Base-by-base conservation (phyloP, 2,888 invertebrate genomes). In the Anodontia alba region DNA sequence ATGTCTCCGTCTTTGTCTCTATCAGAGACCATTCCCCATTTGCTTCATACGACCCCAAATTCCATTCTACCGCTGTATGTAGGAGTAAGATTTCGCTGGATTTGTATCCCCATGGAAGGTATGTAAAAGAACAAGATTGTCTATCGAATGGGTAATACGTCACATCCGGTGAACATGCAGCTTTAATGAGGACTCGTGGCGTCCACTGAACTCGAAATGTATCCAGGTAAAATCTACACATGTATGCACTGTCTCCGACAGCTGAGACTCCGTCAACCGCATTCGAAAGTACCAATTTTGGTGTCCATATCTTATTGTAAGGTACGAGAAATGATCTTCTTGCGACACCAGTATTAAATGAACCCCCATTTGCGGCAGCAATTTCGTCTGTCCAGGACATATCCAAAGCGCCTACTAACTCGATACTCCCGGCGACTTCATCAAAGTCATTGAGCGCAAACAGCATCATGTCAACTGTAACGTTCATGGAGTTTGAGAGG, bases 91-190 rank as follows among this genome's bases (percentile, higher is more conserved):
- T 33, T 20, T 62, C 62, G 33, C 23, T 17, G 7, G 8, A 10
- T 1, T 62, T 43, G 51, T 74, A 54, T 12, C 69, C 77, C 84
- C 79, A 84, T 3, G 78, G 23, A 10, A 72, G 42, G 43, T 79
- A 79, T 5, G 73, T 54, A 57, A 84, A 80, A 2, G 26, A 36
- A 43, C 84, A 84, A 10, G 46, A 42, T 51, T 84, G 84, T 67
- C 72, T 73, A 67, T 84, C 84, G 42, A 81, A 81, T 0, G 84
- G 84, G 31, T 77, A 84, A 42, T 46, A 84, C 0, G 81, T 84
- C 31, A 84, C 75, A 72, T 84, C 81, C 20, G 84, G 77, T 1
- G 81, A 69, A 36, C 84, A 84, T 0, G 84, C 71, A 31, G 66
- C 73, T 23, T 76, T 62, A 1, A 81, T 43, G 15, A 75, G 42